These are phyloP conservation scores for Ctenopoma multispine DNA, from an alignment of 2,797 vertebrate genomes.

Conservation along the genomic window DNA sequence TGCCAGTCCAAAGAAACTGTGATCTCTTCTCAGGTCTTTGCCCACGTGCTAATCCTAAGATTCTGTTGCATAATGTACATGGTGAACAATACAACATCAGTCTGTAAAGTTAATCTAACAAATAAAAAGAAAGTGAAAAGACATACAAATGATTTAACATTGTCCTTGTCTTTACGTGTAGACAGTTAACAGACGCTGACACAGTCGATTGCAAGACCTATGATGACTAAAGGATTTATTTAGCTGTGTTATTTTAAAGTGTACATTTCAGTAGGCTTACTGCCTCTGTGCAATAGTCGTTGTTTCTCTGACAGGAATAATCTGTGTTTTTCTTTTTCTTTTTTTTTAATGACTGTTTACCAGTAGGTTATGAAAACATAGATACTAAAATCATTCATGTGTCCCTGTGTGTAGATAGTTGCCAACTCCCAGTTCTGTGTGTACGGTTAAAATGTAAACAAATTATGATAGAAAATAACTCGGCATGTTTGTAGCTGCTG, in stretches of 20 bases:
- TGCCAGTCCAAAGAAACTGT: constrained; percentile 2
- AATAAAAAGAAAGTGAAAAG: constrained; percentile 1
- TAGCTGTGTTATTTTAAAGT: too few species aligned
- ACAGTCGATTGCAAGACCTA: not conserved
- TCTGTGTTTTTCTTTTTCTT: not conserved
- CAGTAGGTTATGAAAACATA: constrained; percentile 23
- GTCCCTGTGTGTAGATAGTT: constrained; percentile 12
- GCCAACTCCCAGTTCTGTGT: constrained; percentile 20
- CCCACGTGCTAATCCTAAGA: not conserved
- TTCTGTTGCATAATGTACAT: not conserved
- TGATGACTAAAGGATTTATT: not conserved
- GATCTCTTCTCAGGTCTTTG: not conserved
- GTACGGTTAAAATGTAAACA: constrained; percentile 27
- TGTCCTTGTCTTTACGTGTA: not conserved
- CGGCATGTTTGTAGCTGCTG: not conserved
- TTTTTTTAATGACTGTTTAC: constrained; percentile 10
- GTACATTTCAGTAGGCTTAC: too few species aligned
- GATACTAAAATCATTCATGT: constrained; percentile 28
- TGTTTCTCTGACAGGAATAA: constrained; percentile 2
- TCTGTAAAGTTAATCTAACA: not conserved
- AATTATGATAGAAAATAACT: constrained; percentile 28
- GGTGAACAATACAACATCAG: not conserved
- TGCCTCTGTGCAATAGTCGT: not conserved
- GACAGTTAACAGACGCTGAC: not conserved
- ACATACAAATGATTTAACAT: not conserved